A percentile compares a stretch with the other conserved stretches of the same genome.
phyloP scores from a whole-genome alignment of 2,888 invertebrate genomes.

The Tridacna crocea region DNA sequence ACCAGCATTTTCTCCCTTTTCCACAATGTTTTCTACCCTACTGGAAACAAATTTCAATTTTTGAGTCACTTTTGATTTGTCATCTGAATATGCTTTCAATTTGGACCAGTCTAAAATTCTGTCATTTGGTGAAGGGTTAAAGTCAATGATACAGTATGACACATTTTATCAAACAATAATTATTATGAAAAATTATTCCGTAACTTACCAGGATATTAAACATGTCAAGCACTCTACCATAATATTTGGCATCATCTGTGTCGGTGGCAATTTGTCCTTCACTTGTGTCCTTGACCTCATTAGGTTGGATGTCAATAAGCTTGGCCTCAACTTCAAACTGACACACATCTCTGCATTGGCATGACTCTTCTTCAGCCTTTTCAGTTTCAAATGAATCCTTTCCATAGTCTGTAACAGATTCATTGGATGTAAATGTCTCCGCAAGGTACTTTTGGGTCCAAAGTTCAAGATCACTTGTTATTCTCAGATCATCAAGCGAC shows the following conservation, averaged over 20 bases:
- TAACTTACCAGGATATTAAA: conserved; percentile 56
- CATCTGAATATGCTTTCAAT: no score
- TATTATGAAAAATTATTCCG: no score
- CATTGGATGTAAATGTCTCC: background rate
- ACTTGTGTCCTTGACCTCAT: conserved; percentile 41
- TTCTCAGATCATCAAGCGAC: conserved; percentile 41
- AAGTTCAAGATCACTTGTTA: conserved; percentile 21
- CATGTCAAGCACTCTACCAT: conserved; percentile 46
- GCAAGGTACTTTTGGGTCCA: conserved; percentile 13
- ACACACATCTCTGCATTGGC: conserved; percentile 46
- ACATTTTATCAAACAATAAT: no score
- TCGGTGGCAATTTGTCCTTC: conserved; percentile 28
- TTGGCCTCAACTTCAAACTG: conserved; percentile 60
- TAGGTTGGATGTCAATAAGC: conserved; percentile 58
- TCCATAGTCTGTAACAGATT: background rate
- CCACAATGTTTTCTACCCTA: conserved; percentile 5
- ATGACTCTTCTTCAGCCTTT: conserved; percentile 27
- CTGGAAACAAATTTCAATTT: no score
- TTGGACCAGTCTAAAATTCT: no score
- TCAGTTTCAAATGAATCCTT: conserved; percentile 1
- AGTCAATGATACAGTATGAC: no score
- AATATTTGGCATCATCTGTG: conserved; percentile 15
- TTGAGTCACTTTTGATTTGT: no score
- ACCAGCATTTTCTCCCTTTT: conserved; percentile 3
- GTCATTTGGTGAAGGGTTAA: no score